Base-by-base conservation (phyloP, 1,140 invertebrate genomes). In the Bacillus rossius region DNA sequence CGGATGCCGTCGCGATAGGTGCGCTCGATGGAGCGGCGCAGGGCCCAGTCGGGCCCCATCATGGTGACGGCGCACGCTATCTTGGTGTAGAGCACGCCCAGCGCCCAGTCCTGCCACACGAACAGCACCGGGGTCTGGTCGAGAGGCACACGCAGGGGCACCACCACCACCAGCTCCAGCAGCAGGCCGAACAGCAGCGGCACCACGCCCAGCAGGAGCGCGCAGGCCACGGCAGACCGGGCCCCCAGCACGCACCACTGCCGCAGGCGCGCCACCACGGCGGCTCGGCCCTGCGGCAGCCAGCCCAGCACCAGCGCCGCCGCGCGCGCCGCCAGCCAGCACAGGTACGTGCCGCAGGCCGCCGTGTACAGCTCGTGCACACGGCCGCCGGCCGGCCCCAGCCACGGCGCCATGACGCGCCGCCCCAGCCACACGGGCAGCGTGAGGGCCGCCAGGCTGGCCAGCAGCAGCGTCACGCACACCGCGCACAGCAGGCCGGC, bases 321-420 rank as follows among this genome's bases (percentile, higher is more conserved):
- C 3, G 87, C 85, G 3, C 94, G 81, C 0, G 91, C 84, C 1
- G 81, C 74, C 34, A 96, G 78, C 94, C 94, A 97, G 71, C 94
- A 96, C 2, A 95, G 78, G 74, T 98, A 99, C 17, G 94, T 86
- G 0, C 96, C 94, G 73, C 88, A 91, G 0, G 94, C 92, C 0
- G 93, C 90, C 1, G 96, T 99, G 68, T 99, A 98, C 0, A 99
- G 75, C 73, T 99, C 97, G 71, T 99, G 95, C 0, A 97, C 87
- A 43, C 82, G 79, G 40, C 81, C 77, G 5, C 40, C 41, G 10
- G 17, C 41, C 70, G 19, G 60, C 62, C 10, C 67, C 26, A 87
- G 75, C 89, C 92, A 96, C 2, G 96, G 62, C 1, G 86, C 82
- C 91, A 97, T 94, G 8, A 94, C 80, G 63, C 87, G 82, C 8